Evolutionary conservation across 2,113 vertebrate genomes (phyloP).

Genomic region (Melospiza melodia): DNA sequence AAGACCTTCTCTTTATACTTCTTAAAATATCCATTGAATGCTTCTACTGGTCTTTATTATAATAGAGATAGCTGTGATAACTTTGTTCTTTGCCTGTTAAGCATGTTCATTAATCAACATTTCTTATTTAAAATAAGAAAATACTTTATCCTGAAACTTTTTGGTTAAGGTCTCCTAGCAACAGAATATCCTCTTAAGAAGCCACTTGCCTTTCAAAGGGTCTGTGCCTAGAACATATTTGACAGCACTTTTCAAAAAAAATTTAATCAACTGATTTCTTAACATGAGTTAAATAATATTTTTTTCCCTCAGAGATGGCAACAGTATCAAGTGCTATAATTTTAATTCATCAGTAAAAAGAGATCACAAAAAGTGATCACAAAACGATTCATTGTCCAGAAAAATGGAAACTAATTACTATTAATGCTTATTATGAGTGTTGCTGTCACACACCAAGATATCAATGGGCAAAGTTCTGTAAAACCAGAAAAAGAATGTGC

Average conservation of each 20-base stretch:
- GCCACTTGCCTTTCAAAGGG: conserved; percentile 40
- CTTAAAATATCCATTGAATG: conserved; percentile 16
- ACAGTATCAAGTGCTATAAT: neutral
- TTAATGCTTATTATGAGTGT: neutral
- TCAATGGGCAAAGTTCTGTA: neutral
- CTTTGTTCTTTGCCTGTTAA: conserved; percentile 48
- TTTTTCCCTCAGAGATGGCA: neutral
- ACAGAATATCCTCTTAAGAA: conserved; percentile 45
- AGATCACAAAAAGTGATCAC: neutral
- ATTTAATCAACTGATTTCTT: conserved; percentile 21
- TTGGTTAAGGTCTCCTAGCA: conserved; percentile 46
- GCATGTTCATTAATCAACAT: conserved; percentile 51
- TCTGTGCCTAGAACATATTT: neutral
- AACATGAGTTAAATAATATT: neutral
- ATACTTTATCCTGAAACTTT: conserved; percentile 41
- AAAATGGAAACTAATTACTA: conserved; percentile 25
- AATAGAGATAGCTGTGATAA: conserved; percentile 20
- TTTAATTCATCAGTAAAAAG: neutral
- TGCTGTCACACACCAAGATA: neutral
- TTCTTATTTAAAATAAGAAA: conserved; percentile 54
- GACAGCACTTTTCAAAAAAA: conserved; percentile 16
- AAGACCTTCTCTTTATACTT: conserved; percentile 9
- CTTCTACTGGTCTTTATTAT: conserved; percentile 17
- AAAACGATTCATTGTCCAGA: neutral
- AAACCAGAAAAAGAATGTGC: neutral